These are phyloP conservation scores for Octopus sinensis DNA, from an alignment of 1,140 invertebrate genomes.

Conservation along the genomic window DNA sequence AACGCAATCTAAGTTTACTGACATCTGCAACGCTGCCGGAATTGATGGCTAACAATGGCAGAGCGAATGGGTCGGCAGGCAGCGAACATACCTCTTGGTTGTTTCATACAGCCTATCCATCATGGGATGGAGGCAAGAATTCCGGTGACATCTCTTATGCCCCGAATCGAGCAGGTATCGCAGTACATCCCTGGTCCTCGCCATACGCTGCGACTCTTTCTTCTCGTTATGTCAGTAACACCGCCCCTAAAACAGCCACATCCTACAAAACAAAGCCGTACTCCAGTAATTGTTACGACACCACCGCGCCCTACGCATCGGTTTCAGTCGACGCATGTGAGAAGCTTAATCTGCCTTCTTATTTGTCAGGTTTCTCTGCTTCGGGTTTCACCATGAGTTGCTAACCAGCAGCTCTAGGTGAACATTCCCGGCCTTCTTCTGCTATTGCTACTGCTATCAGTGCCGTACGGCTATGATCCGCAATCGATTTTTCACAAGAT, in stretches of 20 bases:
- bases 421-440: no score
- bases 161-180: slow-evolving; percentile 33
- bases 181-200: background rate
- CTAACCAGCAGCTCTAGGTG: no score
- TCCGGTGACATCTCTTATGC: slow-evolving; percentile 49
- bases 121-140: slow-evolving; percentile 36
- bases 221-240: background rate
- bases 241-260: background rate
- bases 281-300: background rate
- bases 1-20: slow-evolving; percentile 45
- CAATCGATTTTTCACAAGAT: background rate
- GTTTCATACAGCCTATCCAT: slow-evolving; percentile 20
- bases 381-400: no score
- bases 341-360: background rate
- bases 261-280: background rate
- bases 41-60: slow-evolving; percentile 19
- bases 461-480: background rate
- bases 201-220: background rate
- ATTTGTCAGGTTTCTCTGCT: no score
- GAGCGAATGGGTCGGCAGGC: background rate
- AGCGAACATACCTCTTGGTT: slow-evolving; percentile 39
- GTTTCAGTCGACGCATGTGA: background rate
- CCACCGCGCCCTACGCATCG: background rate
- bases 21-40: slow-evolving; percentile 40
- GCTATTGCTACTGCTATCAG: background rate